Evolutionary conservation across 2,888 invertebrate genomes (phyloP).

Genomic region (Meiosimyza platycephala): DNA sequence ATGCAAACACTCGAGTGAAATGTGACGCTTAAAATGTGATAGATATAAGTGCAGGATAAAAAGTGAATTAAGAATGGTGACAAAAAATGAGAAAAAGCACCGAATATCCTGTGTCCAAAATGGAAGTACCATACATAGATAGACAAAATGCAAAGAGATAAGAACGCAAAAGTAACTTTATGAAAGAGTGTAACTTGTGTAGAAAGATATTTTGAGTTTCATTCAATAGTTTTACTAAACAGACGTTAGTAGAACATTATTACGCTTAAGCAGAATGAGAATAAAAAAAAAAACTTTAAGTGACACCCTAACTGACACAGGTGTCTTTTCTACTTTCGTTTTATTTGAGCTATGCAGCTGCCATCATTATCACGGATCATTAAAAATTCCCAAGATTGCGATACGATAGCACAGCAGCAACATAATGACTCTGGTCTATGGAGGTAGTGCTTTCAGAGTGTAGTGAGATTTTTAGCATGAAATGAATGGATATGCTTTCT

Average conservation of each 20-base stretch:
- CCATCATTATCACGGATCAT: conserved; percentile 62
- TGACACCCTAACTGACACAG: not conserved
- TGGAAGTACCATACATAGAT: not conserved
- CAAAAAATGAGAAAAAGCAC: not conserved
- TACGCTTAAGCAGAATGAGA: not conserved
- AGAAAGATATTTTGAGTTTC: no score
- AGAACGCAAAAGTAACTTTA: no score
- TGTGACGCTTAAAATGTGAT: conserved; percentile 8
- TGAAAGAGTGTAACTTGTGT: no score
- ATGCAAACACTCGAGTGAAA: conserved; percentile 1
- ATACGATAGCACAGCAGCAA: conserved; percentile 19
- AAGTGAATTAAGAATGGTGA: not conserved
- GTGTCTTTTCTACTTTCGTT: not conserved
- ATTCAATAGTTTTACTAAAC: no score
- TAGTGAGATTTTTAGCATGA: not conserved
- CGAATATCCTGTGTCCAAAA: not conserved
- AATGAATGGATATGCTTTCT: no score
- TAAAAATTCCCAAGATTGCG: conserved; percentile 49
- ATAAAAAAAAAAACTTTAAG: not conserved
- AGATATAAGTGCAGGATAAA: conserved; percentile 11
- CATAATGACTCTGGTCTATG: conserved; percentile 41
- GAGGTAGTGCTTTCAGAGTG: not conserved
- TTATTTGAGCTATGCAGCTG: conserved; percentile 41
- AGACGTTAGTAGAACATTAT: no score
- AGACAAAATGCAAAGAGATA: not conserved